phyloP scores from a whole-genome alignment of 1,140 invertebrate genomes.

The Hesperophylax magnus region DNA sequence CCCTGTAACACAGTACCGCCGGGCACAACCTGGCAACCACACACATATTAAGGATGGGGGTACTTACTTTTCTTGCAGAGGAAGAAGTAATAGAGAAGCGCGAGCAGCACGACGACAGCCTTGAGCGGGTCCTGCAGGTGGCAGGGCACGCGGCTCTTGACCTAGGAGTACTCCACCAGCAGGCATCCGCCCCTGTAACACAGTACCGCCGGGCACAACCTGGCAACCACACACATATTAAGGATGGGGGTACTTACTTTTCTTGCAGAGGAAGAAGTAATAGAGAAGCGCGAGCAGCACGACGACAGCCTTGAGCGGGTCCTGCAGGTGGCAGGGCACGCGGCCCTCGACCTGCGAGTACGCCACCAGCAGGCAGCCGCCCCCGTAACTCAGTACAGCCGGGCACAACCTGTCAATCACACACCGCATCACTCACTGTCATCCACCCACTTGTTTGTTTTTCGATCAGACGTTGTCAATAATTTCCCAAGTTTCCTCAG shows the following conservation, averaged over 20 bases:
- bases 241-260: slow-evolving; percentile 66
- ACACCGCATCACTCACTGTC: background rate
- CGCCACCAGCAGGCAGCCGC: slow-evolving; percentile 39
- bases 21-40: too few species aligned
- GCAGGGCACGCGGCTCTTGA: slow-evolving; percentile 67
- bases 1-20: too few species aligned
- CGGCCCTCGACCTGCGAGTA: slow-evolving; percentile 50
- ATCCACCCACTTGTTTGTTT: too few species aligned
- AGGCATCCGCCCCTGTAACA: slow-evolving; percentile 40
- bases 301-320: slow-evolving; percentile 73
- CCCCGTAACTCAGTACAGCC: slow-evolving; percentile 40
- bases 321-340: slow-evolving; percentile 75
- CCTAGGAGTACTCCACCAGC: slow-evolving; percentile 40
- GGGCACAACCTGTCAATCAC: slow-evolving; percentile 39
- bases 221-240: slow-evolving; percentile 15
- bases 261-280: slow-evolving; percentile 75
- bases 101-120: slow-evolving; percentile 72
- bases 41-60: too few species aligned
- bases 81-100: slow-evolving; percentile 74
- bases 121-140: slow-evolving; percentile 76
- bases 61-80: slow-evolving; percentile 74
- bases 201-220: slow-evolving; percentile 41
- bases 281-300: slow-evolving; percentile 73
- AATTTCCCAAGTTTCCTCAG: too few species aligned
- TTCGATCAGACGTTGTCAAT: too few species aligned